These are phyloP conservation scores for Aepyceros melampus DNA, from an alignment of 2,113 vertebrate genomes.

Conservation along the genomic window DNA sequence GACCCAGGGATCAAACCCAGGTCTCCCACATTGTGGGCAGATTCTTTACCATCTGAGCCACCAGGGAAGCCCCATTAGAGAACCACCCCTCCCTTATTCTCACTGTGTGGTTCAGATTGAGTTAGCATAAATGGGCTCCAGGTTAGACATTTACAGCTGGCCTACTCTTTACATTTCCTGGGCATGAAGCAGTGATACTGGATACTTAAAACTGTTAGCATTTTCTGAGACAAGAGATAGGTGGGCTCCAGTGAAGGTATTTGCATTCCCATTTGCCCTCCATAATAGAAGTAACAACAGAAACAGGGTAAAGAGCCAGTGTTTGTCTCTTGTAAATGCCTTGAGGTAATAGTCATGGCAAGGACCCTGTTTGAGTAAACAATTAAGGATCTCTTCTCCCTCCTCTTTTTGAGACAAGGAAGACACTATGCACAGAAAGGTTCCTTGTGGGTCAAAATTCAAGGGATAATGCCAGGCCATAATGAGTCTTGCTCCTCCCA, in stretches of 20 bases:
- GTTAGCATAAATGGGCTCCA: neutral
- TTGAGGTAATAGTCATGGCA: neutral
- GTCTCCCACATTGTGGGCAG: neutral
- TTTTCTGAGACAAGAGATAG: neutral
- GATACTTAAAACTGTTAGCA: neutral
- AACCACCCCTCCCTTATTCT: neutral
- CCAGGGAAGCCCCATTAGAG: neutral
- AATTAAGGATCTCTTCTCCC: neutral
- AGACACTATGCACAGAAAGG: neutral
- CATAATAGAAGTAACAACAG: neutral
- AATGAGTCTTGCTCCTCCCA: neutral
- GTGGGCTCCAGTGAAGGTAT: neutral
- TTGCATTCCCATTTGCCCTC: neutral
- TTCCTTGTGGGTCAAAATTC: neutral
- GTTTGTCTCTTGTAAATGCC: neutral
- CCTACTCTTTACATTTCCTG: neutral
- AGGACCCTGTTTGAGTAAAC: neutral
- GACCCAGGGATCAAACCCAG: neutral
- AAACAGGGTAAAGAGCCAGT: neutral
- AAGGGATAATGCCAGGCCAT: neutral
- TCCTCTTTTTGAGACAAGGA: neutral
- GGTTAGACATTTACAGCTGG: neutral
- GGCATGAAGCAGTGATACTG: neutral
- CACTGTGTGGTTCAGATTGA: neutral
- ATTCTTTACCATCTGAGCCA: neutral